Conservation (phyloP, 2,113 vertebrate species). For the Bos indicus region DNA sequence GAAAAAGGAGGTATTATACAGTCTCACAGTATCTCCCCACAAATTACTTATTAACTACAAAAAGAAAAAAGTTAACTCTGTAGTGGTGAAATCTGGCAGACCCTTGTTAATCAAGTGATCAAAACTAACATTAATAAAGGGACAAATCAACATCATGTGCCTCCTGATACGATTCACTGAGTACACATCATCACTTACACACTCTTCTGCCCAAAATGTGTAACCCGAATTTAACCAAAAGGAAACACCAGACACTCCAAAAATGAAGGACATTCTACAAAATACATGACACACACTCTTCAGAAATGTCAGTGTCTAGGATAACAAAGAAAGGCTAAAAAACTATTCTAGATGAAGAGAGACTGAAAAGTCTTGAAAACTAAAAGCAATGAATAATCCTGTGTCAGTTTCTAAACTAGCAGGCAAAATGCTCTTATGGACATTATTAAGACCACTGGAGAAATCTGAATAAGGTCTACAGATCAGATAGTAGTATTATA, state of each 20-base stretch:
- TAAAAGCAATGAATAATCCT: neutral
- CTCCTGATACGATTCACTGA: neutral
- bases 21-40: neutral
- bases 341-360: neutral
- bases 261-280: neutral
- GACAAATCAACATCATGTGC: neutral
- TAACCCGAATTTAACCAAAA: conserved; percentile 2
- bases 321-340: neutral
- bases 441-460: neutral
- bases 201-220: neutral
- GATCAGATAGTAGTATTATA: neutral
- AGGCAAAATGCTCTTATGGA: neutral
- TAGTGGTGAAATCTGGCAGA: neutral
- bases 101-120: neutral
- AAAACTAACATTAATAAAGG: neutral
- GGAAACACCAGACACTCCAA: neutral
- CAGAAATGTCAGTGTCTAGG: neutral
- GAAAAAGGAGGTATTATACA: neutral
- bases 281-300: neutral
- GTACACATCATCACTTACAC: neutral
- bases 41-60: neutral
- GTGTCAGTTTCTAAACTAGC: neutral
- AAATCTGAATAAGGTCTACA: neutral
- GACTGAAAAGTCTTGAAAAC: neutral
- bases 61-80: neutral